A percentile compares a stretch with the other conserved stretches of the same genome.
Conservation (phyloP, 2,113 vertebrate genomes). For the Eleginops maclovinus region DNA sequence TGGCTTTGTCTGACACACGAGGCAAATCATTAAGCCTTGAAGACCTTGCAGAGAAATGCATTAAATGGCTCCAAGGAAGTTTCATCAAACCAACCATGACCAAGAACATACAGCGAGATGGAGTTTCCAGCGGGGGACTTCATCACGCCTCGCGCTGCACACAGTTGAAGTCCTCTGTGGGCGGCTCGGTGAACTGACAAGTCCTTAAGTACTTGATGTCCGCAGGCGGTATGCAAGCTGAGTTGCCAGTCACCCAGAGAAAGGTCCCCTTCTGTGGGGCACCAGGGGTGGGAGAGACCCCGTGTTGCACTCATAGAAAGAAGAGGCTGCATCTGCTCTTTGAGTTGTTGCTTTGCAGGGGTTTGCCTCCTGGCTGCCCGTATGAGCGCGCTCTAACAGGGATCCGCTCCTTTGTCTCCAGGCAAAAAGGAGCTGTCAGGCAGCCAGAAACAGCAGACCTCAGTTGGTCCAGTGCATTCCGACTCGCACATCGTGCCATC, state of each 20-base stretch:
- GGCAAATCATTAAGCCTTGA: conserved; percentile 12
- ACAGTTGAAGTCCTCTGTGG: conserved; percentile 38
- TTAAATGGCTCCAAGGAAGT: conserved; percentile 44
- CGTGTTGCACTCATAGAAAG: neutral
- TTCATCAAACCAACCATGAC: conserved; percentile 45
- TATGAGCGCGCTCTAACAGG: conserved; percentile 40
- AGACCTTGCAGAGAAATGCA: conserved; percentile 24
- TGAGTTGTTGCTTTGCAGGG: conserved; percentile 1
- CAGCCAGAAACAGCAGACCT: conserved; percentile 21
- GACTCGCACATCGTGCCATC: conserved; percentile 2
- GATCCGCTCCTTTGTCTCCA: conserved; percentile 68
- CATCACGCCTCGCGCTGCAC: conserved; percentile 32
- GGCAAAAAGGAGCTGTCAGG: conserved; percentile 68
- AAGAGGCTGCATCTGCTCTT: conserved; percentile 30
- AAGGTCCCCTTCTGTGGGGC: conserved; percentile 36
- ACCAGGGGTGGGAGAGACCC: conserved; percentile 19
- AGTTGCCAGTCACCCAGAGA: conserved; percentile 49
- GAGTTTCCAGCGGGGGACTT: conserved; percentile 44
- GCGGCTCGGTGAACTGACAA: conserved; percentile 48
- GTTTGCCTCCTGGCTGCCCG: conserved; percentile 9
- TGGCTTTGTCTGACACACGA: conserved; percentile 23
- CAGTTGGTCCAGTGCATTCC: neutral
- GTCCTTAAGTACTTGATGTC: conserved; percentile 55
- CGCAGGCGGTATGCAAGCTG: conserved; percentile 22
- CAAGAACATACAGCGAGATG: conserved; percentile 44